Percentiles rank a stretch among this genome's conserved stretches.
These are phyloP conservation scores for Bubalus kerabau DNA, from an alignment of 2,113 vertebrate genomes.

Conservation along the genomic window DNA sequence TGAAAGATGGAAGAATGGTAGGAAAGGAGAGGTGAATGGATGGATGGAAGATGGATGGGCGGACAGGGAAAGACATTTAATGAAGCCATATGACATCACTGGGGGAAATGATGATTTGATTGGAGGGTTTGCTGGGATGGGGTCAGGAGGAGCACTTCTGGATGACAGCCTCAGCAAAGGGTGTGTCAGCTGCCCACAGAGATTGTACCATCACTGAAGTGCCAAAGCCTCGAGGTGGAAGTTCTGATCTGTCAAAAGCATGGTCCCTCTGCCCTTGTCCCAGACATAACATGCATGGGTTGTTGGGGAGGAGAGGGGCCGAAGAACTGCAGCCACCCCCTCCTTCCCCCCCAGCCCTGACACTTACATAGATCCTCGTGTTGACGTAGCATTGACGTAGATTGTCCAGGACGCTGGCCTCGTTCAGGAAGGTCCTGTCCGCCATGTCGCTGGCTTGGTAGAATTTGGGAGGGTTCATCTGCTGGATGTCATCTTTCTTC, in stretches of 20 bases:
- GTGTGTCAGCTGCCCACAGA: not conserved
- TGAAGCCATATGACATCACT: not conserved
- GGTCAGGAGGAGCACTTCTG: not conserved
- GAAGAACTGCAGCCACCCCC: not conserved
- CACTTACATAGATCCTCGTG: conserved; percentile 55
- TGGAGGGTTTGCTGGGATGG: not conserved
- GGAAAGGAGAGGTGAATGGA: not conserved
- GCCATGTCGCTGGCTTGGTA: conserved; percentile 42
- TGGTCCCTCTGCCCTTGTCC: not conserved
- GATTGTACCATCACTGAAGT: not conserved
- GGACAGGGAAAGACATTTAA: not conserved
- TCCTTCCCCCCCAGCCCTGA: not conserved
- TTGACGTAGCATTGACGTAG: conserved; percentile 18
- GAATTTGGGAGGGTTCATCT: conserved; percentile 64
- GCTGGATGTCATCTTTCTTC: conserved; percentile 63
- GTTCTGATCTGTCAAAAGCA: not conserved
- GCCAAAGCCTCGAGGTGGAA: not conserved
- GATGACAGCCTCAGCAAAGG: not conserved
- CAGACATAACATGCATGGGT: not conserved
- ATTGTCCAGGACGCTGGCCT: conserved; percentile 50
- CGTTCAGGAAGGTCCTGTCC: conserved; percentile 63
- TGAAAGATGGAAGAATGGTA: not conserved
- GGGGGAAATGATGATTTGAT: not conserved
- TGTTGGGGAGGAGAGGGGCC: not conserved
- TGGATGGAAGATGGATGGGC: not conserved